Percentiles rank a stretch among this genome's conserved stretches.
Evolutionary conservation across 2,888 invertebrate species (phyloP).

Genomic region (Lissonota sp.): DNA sequence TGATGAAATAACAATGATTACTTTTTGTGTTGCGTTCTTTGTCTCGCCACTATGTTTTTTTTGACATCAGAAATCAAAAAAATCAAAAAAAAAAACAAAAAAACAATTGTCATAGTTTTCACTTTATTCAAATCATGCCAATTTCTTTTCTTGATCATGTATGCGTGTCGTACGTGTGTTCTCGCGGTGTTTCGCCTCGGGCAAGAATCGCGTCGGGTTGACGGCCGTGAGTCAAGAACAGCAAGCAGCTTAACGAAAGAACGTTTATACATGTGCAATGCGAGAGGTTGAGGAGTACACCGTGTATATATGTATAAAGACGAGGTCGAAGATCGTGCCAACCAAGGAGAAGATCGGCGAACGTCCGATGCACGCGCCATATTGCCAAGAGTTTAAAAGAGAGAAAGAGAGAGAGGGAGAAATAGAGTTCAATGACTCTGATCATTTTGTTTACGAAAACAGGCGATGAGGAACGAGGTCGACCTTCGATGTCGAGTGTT

Average conservation of each 20-base stretch:
- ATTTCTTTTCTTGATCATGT: conserved; percentile 28
- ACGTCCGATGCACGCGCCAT: conserved; percentile 19
- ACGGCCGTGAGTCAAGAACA: conserved; percentile 55
- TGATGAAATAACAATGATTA: too few relatives aligned
- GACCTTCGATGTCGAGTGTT: conserved; percentile 35
- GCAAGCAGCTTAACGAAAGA: conserved; percentile 36
- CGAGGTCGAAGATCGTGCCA: conserved; percentile 42
- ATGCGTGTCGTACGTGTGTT: conserved; percentile 33
- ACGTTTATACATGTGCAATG: neutral
- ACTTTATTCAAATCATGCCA: neutral
- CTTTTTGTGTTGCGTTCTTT: too few relatives aligned
- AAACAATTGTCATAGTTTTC: neutral
- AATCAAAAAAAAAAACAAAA: conserved; percentile 4
- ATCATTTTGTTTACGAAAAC: conserved; percentile 75
- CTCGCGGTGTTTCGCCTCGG: conserved; percentile 35
- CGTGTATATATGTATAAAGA: conserved; percentile 19
- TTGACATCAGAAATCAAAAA: too few relatives aligned
- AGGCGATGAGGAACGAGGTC: conserved; percentile 52
- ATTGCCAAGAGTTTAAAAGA: conserved; percentile 12
- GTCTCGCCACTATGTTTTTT: too few relatives aligned
- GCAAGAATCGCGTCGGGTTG: conserved; percentile 42
- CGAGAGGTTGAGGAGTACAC: neutral
- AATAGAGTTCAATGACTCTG: conserved; percentile 71
- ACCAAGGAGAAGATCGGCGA: conserved; percentile 37
- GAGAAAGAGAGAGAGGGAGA: conserved; percentile 36